Evolutionary conservation across 2,888 invertebrate genomes (phyloP).

Genomic region (Eupithecia insigniata): DNA sequence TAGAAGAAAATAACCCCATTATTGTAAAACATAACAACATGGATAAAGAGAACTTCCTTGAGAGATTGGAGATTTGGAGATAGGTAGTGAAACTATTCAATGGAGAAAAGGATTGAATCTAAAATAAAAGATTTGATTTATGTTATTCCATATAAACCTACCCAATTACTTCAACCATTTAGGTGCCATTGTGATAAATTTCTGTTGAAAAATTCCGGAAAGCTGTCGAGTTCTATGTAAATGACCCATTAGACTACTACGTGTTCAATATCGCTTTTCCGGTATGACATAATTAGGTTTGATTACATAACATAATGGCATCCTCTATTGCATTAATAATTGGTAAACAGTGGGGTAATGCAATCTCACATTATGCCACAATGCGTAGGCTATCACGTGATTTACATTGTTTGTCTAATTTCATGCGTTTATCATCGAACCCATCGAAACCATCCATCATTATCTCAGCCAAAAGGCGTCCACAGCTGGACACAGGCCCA

Average conservation of each 20-base stretch:
- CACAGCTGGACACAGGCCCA: not conserved
- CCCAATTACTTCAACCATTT: not conserved
- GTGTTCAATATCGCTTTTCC: slow-evolving; percentile 2
- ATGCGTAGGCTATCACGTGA: slow-evolving; percentile 1
- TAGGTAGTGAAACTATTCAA: not conserved
- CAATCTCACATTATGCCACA: not conserved
- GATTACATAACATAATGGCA: slow-evolving; percentile 3
- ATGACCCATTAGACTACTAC: not conserved
- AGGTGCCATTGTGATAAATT: not conserved
- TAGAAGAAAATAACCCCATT: too few relatives aligned
- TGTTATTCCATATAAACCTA: not conserved
- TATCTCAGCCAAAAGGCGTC: not conserved
- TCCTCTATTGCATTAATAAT: slow-evolving; percentile 14
- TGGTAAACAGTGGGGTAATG: slow-evolving; percentile 4
- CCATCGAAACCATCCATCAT: not conserved
- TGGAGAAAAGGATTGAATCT: not conserved
- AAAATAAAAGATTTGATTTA: not conserved
- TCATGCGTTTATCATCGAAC: not conserved
- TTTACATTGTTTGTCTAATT: not conserved
- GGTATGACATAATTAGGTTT: slow-evolving; percentile 8
- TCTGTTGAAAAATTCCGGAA: not conserved
- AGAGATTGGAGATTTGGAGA: not conserved
- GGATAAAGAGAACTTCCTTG: not conserved
- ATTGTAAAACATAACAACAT: too few relatives aligned
- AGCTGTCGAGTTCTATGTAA: not conserved